Evolutionary conservation across 1,140 invertebrate genomes (phyloP), one percentile per base, ranked within the genome.

Genomic region (Microplitis demolitor): DNA sequence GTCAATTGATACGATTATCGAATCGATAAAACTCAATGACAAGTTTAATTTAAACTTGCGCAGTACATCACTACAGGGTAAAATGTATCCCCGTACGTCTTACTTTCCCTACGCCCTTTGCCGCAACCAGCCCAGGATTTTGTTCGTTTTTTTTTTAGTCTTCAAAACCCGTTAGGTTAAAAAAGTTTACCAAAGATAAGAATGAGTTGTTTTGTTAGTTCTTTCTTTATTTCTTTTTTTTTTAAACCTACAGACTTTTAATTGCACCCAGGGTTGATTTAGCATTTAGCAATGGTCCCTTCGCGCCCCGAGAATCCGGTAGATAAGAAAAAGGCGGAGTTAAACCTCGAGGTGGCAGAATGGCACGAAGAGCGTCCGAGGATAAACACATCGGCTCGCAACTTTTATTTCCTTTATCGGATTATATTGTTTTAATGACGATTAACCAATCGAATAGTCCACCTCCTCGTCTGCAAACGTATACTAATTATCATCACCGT

Each of bases 241-340:
- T 72, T 61, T 16, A 71, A 35, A 62, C 71, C 64, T 54, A 72
- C 71, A 67, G 71, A 72, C 71, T 72, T 72, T 72, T 72, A 72
- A 72, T 72, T 72, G 71, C 71, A 66, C 63, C 45, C 64, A 16
- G 71, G 64, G 66, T 67, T 67, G 71, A 67, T 72, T 67, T 72
- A 72, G 62, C 70, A 66, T 66, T 71, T 50, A 62, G 66, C 39
- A 45, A 45, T 45, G 39, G 39, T 45, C 39, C 39, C 39, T 45
- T 66, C 58, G 61, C 71, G 56, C 64, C 37, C 8, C n/a, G 33
- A 39, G 56, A 60, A 70, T 24, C 39, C 24, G 24, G 62, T 34
- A 72, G 71, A 72, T 72, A 72, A 72, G 71, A 61, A 56, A 56
- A 64, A 60, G 45, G 54, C 37, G 64, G 63, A 66, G 70, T 72